Evolutionary conservation across 1,140 invertebrate genomes (phyloP), one percentile per base, ranked within the genome.

Genomic region (Eurytemora carolleeae): DNA sequence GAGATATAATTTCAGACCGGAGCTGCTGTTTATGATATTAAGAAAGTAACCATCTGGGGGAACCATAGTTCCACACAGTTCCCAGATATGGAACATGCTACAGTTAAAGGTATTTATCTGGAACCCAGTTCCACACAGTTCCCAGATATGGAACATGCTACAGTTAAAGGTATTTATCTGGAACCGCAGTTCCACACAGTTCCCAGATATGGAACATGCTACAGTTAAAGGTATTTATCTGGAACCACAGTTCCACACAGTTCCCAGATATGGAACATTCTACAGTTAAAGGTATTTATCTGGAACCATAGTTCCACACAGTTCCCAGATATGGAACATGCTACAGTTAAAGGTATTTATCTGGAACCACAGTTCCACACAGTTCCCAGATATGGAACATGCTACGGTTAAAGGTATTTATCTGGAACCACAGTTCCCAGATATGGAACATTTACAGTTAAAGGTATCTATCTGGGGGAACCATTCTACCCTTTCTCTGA

Each of bases 341-440:
- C 89, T 2, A 72, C 63, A 16, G 60, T 73, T 70, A 56, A 74
- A 77, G n/a, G n/a, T n/a, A n/a, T n/a, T n/a, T n/a, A n/a, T n/a
- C n/a, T n/a, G n/a, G n/a, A n/a, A 59, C 72, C 70, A 99, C 55
- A 74, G 77, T 0, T 91, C 90, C 3, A 99, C 96, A 1, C 95
- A 98, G 75, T 98, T 88, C 73, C 95, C 96, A 19, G 95, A 99
- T 80, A 85, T 86, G 15, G 76, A 78, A n/a, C 83, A 93, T 53
- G 87, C 89, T 2, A 72, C 63, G 16, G 59, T 73, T 70, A 56
- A 95, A 96, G 71, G 83, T 94, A 3, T 87, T 94, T 61, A 98
- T 99, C 69, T 99, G 96, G 95, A 99, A 99, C 74, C 96, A 99
- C 70, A 98, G 75, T 98, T 88, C 73, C 95, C 96, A 19, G 95